Conservation (phyloP, 2,797 vertebrate species). For the Sebastes hubbsi region DNA sequence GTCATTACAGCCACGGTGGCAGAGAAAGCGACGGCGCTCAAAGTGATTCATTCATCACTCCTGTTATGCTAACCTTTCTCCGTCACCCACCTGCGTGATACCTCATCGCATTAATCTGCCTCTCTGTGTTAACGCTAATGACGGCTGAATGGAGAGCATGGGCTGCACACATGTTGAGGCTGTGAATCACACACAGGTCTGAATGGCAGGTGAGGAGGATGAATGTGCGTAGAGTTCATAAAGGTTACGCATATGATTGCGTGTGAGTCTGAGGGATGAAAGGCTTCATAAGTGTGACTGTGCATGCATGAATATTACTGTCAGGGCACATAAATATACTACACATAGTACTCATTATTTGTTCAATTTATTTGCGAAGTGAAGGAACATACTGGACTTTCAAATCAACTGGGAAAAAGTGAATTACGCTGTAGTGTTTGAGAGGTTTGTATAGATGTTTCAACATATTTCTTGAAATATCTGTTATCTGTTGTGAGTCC, state of each 20-base stretch:
- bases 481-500: background rate
- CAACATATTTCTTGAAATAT: background rate
- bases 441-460: background rate
- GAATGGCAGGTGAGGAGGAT: background rate
- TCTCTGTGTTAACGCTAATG: slow-evolving; percentile 46
- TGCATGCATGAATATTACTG: background rate
- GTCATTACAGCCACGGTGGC: slow-evolving; percentile 11
- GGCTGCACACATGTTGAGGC: slow-evolving; percentile 8
- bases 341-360: no score
- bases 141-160: slow-evolving; percentile 40
- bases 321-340: background rate
- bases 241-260: background rate
- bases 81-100: slow-evolving; percentile 56
- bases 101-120: slow-evolving; percentile 51
- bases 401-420: background rate
- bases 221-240: background rate
- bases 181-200: background rate
- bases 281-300: background rate
- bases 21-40: slow-evolving; percentile 15
- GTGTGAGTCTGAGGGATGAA: background rate
- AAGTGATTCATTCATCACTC: slow-evolving; percentile 60
- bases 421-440: background rate
- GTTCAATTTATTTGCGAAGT: background rate
- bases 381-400: background rate
- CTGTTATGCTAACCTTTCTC: slow-evolving; percentile 64